These are phyloP conservation scores for Myxocyprinus asiaticus DNA, from an alignment of 2,113 vertebrate species.

Conservation along the genomic window DNA sequence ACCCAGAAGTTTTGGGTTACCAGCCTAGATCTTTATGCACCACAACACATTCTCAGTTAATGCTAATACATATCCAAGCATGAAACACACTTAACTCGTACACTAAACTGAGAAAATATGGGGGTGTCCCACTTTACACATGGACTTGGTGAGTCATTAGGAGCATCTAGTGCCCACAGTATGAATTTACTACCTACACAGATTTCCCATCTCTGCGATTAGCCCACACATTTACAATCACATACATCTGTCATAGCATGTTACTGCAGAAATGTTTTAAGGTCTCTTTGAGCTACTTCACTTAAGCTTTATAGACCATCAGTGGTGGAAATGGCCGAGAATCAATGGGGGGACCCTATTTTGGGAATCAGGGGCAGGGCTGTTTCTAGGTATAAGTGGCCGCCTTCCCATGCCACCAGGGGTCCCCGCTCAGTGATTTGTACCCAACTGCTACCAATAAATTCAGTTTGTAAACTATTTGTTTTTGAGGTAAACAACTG, in stretches of 20 bases:
- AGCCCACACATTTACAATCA: constrained; percentile 23
- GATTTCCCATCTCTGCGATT: constrained; percentile 20
- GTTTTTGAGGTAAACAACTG: no score
- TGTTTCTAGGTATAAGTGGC: no score
- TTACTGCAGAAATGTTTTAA: background rate
- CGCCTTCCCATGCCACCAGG: no score
- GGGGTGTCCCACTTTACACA: constrained; percentile 27
- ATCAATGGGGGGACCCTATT: no score
- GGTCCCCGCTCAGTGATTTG: no score
- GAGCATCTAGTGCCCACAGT: constrained; percentile 32
- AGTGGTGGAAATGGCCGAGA: no score
- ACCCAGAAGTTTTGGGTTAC: background rate
- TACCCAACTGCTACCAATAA: no score
- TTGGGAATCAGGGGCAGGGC: no score
- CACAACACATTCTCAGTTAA: background rate
- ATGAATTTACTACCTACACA: constrained; percentile 31
- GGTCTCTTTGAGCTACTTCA: background rate
- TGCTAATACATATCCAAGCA: background rate
- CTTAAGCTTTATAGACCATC: background rate
- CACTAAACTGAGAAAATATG: constrained; percentile 19
- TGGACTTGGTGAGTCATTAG: constrained; percentile 34
- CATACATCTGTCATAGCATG: constrained; percentile 20
- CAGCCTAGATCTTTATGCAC: background rate
- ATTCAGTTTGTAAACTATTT: no score
- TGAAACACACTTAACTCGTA: background rate